Conservation (phyloP, 2,797 vertebrate genomes). For the Aplochiton taeniatus region DNA sequence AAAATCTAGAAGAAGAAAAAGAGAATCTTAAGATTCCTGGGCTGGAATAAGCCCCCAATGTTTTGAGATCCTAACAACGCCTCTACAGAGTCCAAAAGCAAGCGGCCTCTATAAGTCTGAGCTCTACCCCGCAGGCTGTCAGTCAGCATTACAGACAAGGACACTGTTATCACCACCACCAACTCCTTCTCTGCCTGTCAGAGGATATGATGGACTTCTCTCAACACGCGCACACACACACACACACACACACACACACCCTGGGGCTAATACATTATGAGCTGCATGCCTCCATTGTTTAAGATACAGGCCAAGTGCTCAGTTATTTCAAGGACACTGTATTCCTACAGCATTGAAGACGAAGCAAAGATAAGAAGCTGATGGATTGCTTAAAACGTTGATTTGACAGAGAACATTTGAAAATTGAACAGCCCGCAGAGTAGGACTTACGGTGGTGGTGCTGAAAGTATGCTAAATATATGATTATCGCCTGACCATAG, state of each 20-base stretch:
- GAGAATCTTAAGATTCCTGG: too few relatives aligned
- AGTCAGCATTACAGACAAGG: constrained; percentile 64
- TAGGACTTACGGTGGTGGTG: too few relatives aligned
- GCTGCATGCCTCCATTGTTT: constrained; percentile 46
- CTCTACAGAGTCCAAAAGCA: too few relatives aligned
- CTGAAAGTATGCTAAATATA: too few relatives aligned
- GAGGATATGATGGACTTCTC: constrained; percentile 55
- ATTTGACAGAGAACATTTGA: constrained; percentile 24
- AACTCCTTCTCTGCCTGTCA: constrained; percentile 53
- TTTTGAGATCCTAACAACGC: too few relatives aligned
- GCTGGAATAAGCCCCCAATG: too few relatives aligned
- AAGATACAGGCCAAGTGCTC: constrained; percentile 43
- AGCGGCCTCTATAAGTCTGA: constrained; percentile 49
- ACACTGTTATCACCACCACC: constrained; percentile 33
- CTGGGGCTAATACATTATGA: constrained; percentile 44
- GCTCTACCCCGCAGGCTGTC: constrained; percentile 54
- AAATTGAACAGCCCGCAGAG: too few relatives aligned
- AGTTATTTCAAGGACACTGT: constrained; percentile 33
- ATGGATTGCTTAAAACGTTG: constrained; percentile 35
- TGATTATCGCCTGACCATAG: too few relatives aligned
- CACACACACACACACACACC: constrained; percentile 16
- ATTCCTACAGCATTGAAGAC: constrained; percentile 17
- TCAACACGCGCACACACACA: constrained; percentile 15
- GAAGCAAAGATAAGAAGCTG: constrained; percentile 38
- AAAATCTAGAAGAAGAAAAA: too few relatives aligned